Conservation (phyloP, 2,797 vertebrate genomes). For the Dicrostonyx torquatus region DNA sequence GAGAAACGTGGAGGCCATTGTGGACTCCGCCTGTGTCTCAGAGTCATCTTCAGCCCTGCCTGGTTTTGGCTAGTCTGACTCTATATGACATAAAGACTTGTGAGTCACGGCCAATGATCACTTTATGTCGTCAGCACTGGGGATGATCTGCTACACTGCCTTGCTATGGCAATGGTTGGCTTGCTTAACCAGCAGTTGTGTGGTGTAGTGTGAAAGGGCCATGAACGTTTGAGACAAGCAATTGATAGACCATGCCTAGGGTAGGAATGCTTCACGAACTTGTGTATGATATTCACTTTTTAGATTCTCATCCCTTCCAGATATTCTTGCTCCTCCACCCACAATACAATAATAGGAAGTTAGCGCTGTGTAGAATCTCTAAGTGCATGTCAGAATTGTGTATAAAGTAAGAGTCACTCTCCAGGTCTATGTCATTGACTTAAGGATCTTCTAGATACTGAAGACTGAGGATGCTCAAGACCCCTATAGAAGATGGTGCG, state of each 20-base stretch:
- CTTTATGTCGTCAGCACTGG: neutral
- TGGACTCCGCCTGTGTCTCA: neutral
- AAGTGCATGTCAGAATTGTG: neutral
- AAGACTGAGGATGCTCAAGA: neutral
- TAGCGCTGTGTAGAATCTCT: neutral
- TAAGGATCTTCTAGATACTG: neutral
- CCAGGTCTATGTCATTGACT: neutral
- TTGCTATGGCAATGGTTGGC: neutral
- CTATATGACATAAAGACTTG: neutral
- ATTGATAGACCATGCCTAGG: too few species aligned
- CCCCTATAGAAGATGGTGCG: too few species aligned
- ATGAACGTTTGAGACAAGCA: neutral
- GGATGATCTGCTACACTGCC: neutral
- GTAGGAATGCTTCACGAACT: neutral
- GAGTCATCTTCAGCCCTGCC: neutral
- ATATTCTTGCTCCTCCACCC: neutral
- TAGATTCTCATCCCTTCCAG: neutral
- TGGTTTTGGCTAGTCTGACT: neutral
- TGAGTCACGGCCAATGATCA: neutral
- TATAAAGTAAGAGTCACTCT: neutral
- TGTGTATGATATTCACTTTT: neutral
- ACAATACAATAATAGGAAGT: neutral
- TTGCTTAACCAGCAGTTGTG: neutral
- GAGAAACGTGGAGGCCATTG: neutral
- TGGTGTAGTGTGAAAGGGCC: neutral